These are phyloP conservation scores for Brachylomia viminalis DNA, from an alignment of 2,888 invertebrate genomes.

Conservation along the genomic window DNA sequence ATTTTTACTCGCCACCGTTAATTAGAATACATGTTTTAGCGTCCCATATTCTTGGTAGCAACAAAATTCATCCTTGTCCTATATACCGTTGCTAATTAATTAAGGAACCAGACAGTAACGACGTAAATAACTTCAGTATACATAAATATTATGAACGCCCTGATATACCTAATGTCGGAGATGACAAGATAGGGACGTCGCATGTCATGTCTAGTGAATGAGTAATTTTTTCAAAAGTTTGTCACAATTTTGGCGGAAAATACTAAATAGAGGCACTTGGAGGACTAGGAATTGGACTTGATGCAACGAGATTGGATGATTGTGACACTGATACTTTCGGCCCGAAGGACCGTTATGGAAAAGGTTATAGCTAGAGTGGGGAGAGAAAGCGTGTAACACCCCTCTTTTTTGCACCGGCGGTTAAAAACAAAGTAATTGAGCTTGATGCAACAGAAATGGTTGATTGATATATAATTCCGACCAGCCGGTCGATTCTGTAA, in stretches of 20 bases:
- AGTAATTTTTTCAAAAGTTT: slow-evolving; percentile 1
- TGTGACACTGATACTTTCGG: not conserved
- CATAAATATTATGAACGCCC: slow-evolving; percentile 64
- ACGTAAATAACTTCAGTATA: slow-evolving; percentile 67
- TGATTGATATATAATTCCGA: too few relatives aligned
- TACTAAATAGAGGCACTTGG: too few relatives aligned
- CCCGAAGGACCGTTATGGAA: not conserved
- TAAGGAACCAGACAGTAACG: slow-evolving; percentile 72
- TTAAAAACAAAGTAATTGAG: not conserved
- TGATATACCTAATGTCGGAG: slow-evolving; percentile 55
- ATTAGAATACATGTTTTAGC: slow-evolving; percentile 38
- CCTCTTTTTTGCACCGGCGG: too few relatives aligned
- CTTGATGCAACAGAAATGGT: too few relatives aligned
- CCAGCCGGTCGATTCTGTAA: too few relatives aligned
- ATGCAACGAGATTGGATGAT: too few relatives aligned
- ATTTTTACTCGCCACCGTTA: slow-evolving; percentile 25
- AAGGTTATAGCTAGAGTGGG: not conserved
- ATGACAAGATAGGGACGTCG: slow-evolving; percentile 29
- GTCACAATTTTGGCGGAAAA: not conserved
- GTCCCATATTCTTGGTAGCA: slow-evolving; percentile 49
- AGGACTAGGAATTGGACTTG: not conserved
- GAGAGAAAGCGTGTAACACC: too few relatives aligned
- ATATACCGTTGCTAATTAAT: slow-evolving; percentile 74
- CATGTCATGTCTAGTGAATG: slow-evolving; percentile 20
- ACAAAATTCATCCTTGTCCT: slow-evolving; percentile 71